Evolutionary conservation across 2,888 invertebrate species (phyloP).

Genomic region (Ochropleura leucogaster): DNA sequence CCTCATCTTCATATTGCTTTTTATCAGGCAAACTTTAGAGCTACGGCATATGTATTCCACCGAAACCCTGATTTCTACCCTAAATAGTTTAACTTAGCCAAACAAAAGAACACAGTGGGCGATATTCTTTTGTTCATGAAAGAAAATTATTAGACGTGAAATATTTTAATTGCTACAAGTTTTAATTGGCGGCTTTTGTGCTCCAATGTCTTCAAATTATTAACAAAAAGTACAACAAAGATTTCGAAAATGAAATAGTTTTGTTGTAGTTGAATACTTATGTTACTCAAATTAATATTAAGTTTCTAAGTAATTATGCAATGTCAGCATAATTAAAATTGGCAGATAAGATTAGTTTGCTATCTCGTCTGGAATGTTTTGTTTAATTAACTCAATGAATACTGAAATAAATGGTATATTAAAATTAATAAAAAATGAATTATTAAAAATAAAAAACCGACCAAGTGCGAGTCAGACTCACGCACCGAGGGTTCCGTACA

Average conservation of each 20-base stretch:
- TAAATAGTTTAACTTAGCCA: not conserved
- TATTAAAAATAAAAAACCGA: no score
- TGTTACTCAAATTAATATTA: not conserved
- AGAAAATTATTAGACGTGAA: not conserved
- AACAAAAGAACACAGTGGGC: not conserved
- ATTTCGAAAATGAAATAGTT: constrained; percentile 18
- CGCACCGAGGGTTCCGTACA: no score
- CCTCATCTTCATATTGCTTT: not conserved
- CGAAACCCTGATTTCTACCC: not conserved
- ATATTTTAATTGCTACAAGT: constrained; percentile 7
- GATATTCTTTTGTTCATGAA: not conserved
- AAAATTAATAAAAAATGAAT: not conserved
- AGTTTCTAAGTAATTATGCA: constrained; percentile 24
- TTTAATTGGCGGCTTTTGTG: constrained; percentile 22
- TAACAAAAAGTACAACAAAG: constrained; percentile 9
- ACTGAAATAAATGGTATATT: constrained; percentile 1
- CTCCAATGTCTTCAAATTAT: constrained; percentile 2
- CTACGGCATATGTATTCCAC: not conserved
- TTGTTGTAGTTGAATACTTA: constrained; percentile 7
- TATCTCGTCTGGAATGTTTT: constrained; percentile 19
- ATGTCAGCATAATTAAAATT: constrained; percentile 27
- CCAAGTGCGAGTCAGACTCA: no score
- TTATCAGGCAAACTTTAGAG: not conserved
- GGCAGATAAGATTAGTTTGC: constrained; percentile 16
- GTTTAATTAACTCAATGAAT: constrained; percentile 1